A percentile compares a stretch with the other conserved stretches of the same genome.
Evolutionary conservation across 2,888 invertebrate genomes (phyloP).

Genomic region (Bimastos eiseni): DNA sequence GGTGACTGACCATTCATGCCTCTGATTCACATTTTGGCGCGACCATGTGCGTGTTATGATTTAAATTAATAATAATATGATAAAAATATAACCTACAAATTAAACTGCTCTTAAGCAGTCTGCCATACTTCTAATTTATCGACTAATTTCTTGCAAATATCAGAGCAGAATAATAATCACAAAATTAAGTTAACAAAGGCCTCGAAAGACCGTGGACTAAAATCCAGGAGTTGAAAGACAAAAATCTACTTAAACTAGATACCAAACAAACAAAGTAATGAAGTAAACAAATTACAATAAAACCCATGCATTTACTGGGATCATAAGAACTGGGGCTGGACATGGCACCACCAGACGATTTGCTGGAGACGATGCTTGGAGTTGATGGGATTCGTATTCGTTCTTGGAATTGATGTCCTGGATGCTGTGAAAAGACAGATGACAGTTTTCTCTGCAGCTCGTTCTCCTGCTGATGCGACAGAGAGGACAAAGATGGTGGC

Average conservation of each 20-base stretch:
- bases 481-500: neutral
- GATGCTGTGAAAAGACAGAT: neutral
- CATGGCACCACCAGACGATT: neutral
- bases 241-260: neutral
- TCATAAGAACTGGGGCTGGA: slow-evolving; percentile 20
- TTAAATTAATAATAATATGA: too few species aligned
- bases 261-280: neutral
- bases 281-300: neutral
- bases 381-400: slow-evolving; percentile 35
- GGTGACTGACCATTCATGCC: too few species aligned
- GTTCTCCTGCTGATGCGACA: neutral
- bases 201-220: neutral
- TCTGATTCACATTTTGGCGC: too few species aligned
- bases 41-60: too few species aligned
- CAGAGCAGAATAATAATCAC: neutral
- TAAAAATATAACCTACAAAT: neutral
- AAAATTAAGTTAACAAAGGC: neutral
- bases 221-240: neutral
- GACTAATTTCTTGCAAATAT: neutral
- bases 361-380: slow-evolving; percentile 27
- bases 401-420: slow-evolving; percentile 16
- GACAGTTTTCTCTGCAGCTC: neutral
- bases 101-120: neutral
- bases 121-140: neutral
- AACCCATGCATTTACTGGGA: neutral